Conservation (phyloP, 2,888 invertebrate genomes). For the Leptinotarsa haldemani region DNA sequence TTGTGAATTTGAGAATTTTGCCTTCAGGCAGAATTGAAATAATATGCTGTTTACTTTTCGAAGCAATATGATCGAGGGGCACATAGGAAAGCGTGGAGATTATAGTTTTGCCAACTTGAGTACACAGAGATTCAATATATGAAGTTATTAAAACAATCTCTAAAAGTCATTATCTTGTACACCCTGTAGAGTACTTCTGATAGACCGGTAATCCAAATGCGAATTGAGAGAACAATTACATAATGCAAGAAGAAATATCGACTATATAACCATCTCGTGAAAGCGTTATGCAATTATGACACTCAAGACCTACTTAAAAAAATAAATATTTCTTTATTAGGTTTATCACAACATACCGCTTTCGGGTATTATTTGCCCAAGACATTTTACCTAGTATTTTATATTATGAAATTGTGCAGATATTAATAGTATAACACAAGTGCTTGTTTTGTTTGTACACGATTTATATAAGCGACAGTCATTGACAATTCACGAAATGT, state of each 20-base stretch:
- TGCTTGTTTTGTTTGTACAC: background rate
- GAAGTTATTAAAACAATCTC: background rate
- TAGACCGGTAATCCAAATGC: background rate
- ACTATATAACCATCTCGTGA: conserved; percentile 42
- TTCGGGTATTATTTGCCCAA: conserved; percentile 27
- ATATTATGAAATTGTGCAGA: conserved; percentile 23
- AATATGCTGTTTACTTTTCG: too few relatives aligned
- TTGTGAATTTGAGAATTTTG: too few relatives aligned
- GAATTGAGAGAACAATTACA: conserved; percentile 28
- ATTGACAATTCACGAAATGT: background rate
- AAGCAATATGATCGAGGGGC: too few relatives aligned
- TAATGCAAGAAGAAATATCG: conserved; percentile 37
- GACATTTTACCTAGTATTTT: conserved; percentile 23
- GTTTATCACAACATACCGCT: conserved; percentile 28
- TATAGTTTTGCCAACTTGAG: too few relatives aligned
- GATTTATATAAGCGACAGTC: background rate
- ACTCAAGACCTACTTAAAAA: conserved; percentile 44
- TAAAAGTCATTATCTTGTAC: background rate
- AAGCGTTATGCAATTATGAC: conserved; percentile 36
- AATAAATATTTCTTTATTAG: conserved; percentile 41
- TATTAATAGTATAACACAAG: background rate
- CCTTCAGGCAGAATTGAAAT: too few relatives aligned
- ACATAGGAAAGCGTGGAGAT: too few relatives aligned
- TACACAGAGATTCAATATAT: too few relatives aligned
- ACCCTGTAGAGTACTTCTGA: background rate